Evolutionary conservation across 2,797 vertebrate genomes (phyloP), one percentile per base, ranked within the genome.

Genomic region (Rhincodon typus): DNA sequence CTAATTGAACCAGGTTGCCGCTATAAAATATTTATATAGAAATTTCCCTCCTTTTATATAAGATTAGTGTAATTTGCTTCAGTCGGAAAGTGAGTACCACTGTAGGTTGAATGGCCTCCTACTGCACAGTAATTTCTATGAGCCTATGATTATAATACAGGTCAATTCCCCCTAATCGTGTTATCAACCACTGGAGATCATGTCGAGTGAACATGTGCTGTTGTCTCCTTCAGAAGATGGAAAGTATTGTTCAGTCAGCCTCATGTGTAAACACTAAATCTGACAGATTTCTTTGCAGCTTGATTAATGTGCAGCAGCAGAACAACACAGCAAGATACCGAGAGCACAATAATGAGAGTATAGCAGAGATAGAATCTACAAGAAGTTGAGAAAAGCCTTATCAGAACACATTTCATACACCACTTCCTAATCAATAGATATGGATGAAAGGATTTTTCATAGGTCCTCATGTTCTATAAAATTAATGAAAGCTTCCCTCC

Each of bases 221-320:
- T 66, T 66, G 88, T 66, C 88, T 91, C 57, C 30, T 66, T 67
- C 57, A 1, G 21, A 38, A 46, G 42, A 25, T 25, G 38, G 38
- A 46, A 84, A 67, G 62, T 91, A 38, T 66, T 67, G 42, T n/a
- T 91, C 88, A 91, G 88, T 38, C 57, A 91, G 88, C 3, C n/a
- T 91, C 67, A 91, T 91, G 57, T 91, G 57, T 38, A n/a, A 30
- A 91, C n/a, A 34, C 57, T 38, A n/a, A 67, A 91, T 4, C 88
- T 67, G 38, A 67, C 66, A 23, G 62, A 34, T 91, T 91, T 91
- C 19, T 66, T 91, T 66, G 88, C 88, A 91, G 82, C 57, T 91
- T 91, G 88, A 91, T 67, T 67, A 91, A 91, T 91, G 88, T 66
- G 62, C 88, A n/a, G 62, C 38, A 67, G 7, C 88, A 67, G 88